A percentile compares a stretch with the other conserved stretches of the same genome.
Evolutionary conservation across 92 coral and sea anemone species (phyloP).

Genomic region (Micromussa lordhowensis): DNA sequence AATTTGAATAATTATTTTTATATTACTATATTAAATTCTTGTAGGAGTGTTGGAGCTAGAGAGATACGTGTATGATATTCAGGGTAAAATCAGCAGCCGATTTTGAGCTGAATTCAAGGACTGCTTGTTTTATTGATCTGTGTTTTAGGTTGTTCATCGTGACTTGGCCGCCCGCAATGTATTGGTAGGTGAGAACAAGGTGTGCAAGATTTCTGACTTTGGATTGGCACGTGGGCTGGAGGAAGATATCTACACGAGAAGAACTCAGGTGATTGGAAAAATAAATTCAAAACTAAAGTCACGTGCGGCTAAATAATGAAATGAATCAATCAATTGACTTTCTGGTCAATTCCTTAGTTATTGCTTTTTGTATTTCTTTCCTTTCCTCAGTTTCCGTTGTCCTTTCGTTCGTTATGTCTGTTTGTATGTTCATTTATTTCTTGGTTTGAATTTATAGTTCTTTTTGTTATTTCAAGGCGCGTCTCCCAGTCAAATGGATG

Average conservation of each 20-base stretch:
- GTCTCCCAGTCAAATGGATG: conserved; percentile 75
- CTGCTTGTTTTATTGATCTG: background rate
- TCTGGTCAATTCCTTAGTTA: no score
- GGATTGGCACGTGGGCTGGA: conserved; percentile 1
- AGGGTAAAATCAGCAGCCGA: background rate
- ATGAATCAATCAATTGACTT: background rate
- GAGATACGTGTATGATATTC: background rate
- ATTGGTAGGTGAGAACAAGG: background rate
- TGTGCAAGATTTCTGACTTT: conserved; percentile 4
- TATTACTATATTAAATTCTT: no score
- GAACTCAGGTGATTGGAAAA: background rate
- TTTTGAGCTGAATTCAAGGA: no score
- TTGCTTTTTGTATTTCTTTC: background rate
- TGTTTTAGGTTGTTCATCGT: background rate
- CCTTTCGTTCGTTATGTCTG: background rate
- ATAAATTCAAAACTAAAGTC: background rate
- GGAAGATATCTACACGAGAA: background rate
- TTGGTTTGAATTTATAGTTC: background rate
- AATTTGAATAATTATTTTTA: no score
- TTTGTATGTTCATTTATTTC: background rate
- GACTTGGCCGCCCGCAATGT: conserved; percentile 8
- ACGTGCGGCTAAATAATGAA: background rate
- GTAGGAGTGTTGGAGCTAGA: background rate
- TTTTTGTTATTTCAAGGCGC: conserved; percentile 23
- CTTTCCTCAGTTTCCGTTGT: background rate